Base-by-base conservation (phyloP, 2,888 invertebrate genomes). In the Scaptomyza polygonia region DNA sequence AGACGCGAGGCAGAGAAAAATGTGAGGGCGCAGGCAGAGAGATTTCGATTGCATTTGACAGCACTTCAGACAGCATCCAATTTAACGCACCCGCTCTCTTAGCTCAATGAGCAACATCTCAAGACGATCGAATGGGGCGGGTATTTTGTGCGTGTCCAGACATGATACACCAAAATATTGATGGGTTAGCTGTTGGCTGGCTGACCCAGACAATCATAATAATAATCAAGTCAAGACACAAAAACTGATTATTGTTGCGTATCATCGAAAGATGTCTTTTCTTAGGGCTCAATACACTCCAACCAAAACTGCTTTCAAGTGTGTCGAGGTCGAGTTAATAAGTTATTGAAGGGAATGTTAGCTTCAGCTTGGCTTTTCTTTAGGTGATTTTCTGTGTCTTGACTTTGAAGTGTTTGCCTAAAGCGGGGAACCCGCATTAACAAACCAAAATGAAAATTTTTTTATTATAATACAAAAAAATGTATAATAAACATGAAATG, bases 41-140 rank as follows among this genome's bases (percentile, higher is more conserved):
- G 25, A 25, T 25, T 52, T 34, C 16, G 39, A 36, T 48, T 77
- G 72, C 53, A 49, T 68, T 70, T 78, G 87, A 82, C 87, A 71
- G 82, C 78, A 67, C 65, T 48, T 81, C 78, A 75, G 87, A 84
- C 81, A 82, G 75, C 85, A 86, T 84, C 66, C 87, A 81, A 75
- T 66, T 83, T 84, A 86, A 84, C 78, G 81, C 86, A 71, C 49
- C 52, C 65, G 21, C 45, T 29, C 69, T 54, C 51, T 43, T 47
- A 61, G 32, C 69, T 77, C 75, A 71, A 67, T 79, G 62, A 64
- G 61, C 52, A 27, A 47, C 16, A 30, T 32, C n/a, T 18, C 18
- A 40, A 21, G 11, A n/a, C 14, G 8, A n/a, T n/a, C n/a, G n/a
- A n/a, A n/a, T n/a, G n/a, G n/a, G 21, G 6, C 3, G 14, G 11